Evolutionary conservation across 2,888 invertebrate species (phyloP), one percentile per base, ranked within the genome.

Genomic region (Torymus tubicola): DNA sequence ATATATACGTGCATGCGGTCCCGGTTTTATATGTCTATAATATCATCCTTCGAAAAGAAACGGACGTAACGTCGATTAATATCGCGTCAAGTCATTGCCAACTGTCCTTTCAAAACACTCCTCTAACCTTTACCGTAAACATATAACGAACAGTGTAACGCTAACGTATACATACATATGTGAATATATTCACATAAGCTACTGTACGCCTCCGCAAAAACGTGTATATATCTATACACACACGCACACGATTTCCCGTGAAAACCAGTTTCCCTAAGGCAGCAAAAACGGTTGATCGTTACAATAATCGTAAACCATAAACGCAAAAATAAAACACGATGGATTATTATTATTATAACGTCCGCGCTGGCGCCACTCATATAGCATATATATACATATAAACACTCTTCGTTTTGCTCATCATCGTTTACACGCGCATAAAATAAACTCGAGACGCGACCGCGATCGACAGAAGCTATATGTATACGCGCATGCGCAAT

Each of bases 231-330:
- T 31, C n/a, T n/a, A n/a, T n/a, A n/a, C n/a, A n/a, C n/a, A 21
- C 21, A 21, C 2, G 21, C 2, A 21, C 5, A 5, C 42, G 42
- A 42, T 11, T 31, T 52, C 14, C 52, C 63, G n/a, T 5, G 31
- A 68, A 61, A 10, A 16, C 18, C 57, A 50, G 67, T 69, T 57
- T 69, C 24, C 69, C 57, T 57, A 70, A 52, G 16, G 63, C 55
- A 8, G 63, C 42, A 21, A 31, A 21, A 63, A 55, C 18, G 65
- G 31, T 24, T 58, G 31, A 18, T 61, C 64, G 8, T 71, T 50
- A 63, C 61, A 68, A 79, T 73, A 79, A 79, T 79, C 78, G 68
- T 79, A 78, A 79, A 79, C n/a, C 55, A 64, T 31, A 58, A 77
- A 24, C 16, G 57, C 14, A 50, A 12, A 13, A 14, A 11, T 57